These are phyloP conservation scores for Dendrolimus pini DNA, from an alignment of 2,888 invertebrate species.

Conservation along the genomic window DNA sequence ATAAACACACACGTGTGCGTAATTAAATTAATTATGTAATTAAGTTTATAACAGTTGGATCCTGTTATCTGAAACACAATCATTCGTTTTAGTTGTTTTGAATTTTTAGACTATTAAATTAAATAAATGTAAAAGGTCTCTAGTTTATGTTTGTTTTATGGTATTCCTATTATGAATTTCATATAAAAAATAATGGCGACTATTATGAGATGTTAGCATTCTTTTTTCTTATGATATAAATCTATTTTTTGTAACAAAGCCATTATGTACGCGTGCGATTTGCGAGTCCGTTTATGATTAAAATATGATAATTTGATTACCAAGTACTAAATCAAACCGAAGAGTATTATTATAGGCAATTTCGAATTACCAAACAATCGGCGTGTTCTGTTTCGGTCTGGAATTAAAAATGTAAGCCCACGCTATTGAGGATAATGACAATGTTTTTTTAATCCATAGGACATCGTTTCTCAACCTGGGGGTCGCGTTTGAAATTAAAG, in stretches of 20 bases:
- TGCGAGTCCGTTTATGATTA: constrained; percentile 7
- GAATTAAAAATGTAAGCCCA: constrained; percentile 24
- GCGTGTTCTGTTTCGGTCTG: constrained; percentile 25
- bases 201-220: neutral
- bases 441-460: constrained; percentile 2
- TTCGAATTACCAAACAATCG: constrained; percentile 50
- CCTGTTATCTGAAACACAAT: too few relatives aligned
- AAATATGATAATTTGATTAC: constrained; percentile 54
- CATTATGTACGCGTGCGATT: neutral
- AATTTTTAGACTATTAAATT: too few relatives aligned
- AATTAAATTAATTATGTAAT: too few relatives aligned
- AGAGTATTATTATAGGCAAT: constrained; percentile 49
- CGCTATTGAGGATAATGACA: constrained; percentile 19
- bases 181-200: neutral
- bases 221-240: neutral
- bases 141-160: too few relatives aligned
- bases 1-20: too few relatives aligned
- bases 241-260: neutral
- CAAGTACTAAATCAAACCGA: constrained; percentile 36
- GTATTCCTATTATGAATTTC: neutral
- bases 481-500: constrained; percentile 1
- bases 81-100: too few relatives aligned
- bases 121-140: too few relatives aligned
- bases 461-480: neutral
- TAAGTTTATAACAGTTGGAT: too few relatives aligned